Evolutionary conservation across 2,113 vertebrate species (phyloP).

Genomic region (Corydoras maculifer): DNA sequence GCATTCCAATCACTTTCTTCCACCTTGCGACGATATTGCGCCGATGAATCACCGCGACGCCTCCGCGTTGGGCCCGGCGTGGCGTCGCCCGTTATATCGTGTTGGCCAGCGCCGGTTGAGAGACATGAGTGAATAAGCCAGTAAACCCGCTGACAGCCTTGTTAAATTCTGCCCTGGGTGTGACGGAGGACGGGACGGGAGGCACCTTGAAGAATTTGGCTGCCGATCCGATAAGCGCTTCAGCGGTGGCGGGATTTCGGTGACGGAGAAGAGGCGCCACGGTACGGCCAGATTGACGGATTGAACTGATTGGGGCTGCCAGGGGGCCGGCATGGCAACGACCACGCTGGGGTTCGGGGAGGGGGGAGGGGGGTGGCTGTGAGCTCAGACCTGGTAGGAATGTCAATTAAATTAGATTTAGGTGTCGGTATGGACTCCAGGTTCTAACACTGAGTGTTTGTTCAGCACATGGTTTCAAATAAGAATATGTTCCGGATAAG

Average conservation of each 20-base stretch:
- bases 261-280: background rate
- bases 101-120: conserved; percentile 23
- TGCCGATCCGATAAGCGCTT: conserved; percentile 46
- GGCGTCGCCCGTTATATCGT: conserved; percentile 20
- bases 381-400: no score
- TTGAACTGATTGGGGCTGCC: conserved; percentile 16
- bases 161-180: conserved; percentile 31
- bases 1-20: conserved; percentile 44
- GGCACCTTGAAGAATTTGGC: conserved; percentile 40
- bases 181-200: conserved; percentile 9
- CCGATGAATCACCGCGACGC: conserved; percentile 43
- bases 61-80: conserved; percentile 24
- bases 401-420: no score
- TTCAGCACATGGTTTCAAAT: no score
- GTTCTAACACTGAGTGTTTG: no score
- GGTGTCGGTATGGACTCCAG: no score
- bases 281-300: conserved; percentile 33
- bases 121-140: conserved; percentile 34
- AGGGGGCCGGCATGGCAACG: conserved; percentile 2
- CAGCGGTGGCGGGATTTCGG: conserved; percentile 32
- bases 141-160: conserved; percentile 40
- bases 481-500: no score
- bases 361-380: background rate
- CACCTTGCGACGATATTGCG: conserved; percentile 33
- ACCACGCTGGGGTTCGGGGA: background rate